These are phyloP conservation scores for Aldrovandia affinis DNA, from an alignment of 2,797 vertebrate species.

Conservation along the genomic window DNA sequence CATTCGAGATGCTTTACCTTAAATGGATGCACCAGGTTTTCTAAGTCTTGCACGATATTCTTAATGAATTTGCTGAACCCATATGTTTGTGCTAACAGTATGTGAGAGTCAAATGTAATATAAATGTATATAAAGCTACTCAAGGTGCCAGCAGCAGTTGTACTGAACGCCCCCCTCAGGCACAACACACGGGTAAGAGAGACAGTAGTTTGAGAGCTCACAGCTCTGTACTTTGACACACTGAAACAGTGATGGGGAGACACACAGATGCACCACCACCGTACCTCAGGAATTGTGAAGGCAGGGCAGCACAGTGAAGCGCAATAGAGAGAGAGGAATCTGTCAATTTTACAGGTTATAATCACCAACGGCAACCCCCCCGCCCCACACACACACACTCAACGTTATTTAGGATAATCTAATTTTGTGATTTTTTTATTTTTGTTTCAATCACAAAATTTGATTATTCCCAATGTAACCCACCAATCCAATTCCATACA, in stretches of 20 bases:
- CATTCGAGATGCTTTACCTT: background rate
- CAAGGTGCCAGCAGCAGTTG: background rate
- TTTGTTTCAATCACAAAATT: no score
- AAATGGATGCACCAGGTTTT: background rate
- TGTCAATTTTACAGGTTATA: constrained; percentile 10
- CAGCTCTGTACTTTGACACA: background rate
- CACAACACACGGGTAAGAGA: background rate
- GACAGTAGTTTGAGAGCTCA: background rate
- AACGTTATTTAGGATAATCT: no score
- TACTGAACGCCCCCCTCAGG: background rate
- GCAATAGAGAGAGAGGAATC: constrained; percentile 19
- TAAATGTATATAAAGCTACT: background rate
- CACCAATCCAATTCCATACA: no score
- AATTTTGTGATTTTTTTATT: no score
- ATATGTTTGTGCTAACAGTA: no score
- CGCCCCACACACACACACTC: background rate
- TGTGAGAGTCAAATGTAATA: background rate
- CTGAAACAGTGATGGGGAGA: background rate
- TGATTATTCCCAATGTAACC: no score
- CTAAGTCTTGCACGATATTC: no score
- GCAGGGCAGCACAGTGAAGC: constrained; percentile 24
- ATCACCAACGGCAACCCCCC: background rate
- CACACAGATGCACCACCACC: background rate
- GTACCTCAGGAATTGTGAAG: constrained; percentile 20
- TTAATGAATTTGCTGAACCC: no score